phyloP scores from a whole-genome alignment of 1,140 invertebrate genomes.

The Hylyphantes graminicola region DNA sequence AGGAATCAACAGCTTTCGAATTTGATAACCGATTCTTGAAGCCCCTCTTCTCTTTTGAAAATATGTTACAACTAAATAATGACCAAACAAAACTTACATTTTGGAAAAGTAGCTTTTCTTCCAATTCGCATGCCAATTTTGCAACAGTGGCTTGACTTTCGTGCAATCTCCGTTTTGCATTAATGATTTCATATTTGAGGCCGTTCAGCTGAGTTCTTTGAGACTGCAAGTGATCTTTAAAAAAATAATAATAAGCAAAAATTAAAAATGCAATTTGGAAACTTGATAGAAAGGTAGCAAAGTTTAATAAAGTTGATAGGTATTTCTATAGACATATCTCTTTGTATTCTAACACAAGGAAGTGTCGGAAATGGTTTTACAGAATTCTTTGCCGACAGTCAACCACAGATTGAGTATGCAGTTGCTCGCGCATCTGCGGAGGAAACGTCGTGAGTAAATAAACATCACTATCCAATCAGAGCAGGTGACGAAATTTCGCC shows the following conservation, averaged over 20 bases:
- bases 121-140: conserved; percentile 1
- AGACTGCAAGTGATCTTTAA: neutral
- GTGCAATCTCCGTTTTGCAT: neutral
- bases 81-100: conserved; percentile 14
- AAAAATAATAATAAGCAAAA: neutral
- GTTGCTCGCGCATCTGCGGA: too few relatives aligned
- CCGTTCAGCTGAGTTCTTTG: conserved; percentile 31
- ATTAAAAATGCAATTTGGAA: neutral
- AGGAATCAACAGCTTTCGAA: too few relatives aligned
- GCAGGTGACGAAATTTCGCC: too few relatives aligned
- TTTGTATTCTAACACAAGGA: neutral
- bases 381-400: too few relatives aligned
- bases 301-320: neutral
- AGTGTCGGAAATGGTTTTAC: neutral
- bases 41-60: too few relatives aligned
- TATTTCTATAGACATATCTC: neutral
- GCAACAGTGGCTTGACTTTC: neutral
- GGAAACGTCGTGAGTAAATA: too few relatives aligned
- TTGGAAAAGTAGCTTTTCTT: conserved; percentile 11
- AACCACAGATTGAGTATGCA: too few relatives aligned
- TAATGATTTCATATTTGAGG: conserved; percentile 39
- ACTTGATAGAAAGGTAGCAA: neutral
- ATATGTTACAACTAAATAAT: too few relatives aligned
- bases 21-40: too few relatives aligned
- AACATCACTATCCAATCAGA: too few relatives aligned